Conservation (phyloP, 2,797 vertebrate genomes). For the Danio albolineatus region DNA sequence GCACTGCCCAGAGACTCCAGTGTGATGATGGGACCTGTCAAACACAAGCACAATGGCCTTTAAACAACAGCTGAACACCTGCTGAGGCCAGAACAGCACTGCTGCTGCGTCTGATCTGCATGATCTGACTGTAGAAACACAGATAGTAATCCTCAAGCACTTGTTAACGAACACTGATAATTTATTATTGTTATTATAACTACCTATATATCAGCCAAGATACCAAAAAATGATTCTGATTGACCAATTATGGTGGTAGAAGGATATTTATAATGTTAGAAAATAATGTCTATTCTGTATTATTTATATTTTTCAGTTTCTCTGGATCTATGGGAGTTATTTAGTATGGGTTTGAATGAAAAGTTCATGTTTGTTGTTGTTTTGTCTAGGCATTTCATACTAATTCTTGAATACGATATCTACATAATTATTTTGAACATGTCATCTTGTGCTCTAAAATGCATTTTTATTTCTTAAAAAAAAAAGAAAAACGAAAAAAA, state of each 20-base stretch:
- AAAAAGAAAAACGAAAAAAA: too few relatives aligned
- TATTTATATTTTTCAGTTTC: too few relatives aligned
- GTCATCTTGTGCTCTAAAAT: too few relatives aligned
- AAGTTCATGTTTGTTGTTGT: too few relatives aligned
- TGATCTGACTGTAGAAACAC: neutral
- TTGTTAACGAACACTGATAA: neutral
- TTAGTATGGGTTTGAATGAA: too few relatives aligned
- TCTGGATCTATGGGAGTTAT: too few relatives aligned
- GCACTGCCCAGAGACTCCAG: conserved; percentile 82
- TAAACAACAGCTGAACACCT: conserved; percentile 31
- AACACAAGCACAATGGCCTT: conserved; percentile 53
- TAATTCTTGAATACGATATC: too few relatives aligned
- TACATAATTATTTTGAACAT: too few relatives aligned
- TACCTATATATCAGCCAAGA: neutral
- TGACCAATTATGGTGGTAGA: neutral
- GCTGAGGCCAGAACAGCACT: neutral
- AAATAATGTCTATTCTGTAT: too few relatives aligned
- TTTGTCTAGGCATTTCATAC: too few relatives aligned
- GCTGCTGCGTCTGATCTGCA: neutral
- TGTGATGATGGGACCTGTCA: conserved; percentile 85
- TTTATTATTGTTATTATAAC: neutral
- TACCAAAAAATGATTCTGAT: neutral
- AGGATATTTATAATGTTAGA: neutral
- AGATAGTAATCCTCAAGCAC: neutral
- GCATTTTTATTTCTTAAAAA: too few relatives aligned